These are phyloP conservation scores for Dasyprocta punctata DNA, from an alignment of 2,113 vertebrate genomes.

Conservation along the genomic window DNA sequence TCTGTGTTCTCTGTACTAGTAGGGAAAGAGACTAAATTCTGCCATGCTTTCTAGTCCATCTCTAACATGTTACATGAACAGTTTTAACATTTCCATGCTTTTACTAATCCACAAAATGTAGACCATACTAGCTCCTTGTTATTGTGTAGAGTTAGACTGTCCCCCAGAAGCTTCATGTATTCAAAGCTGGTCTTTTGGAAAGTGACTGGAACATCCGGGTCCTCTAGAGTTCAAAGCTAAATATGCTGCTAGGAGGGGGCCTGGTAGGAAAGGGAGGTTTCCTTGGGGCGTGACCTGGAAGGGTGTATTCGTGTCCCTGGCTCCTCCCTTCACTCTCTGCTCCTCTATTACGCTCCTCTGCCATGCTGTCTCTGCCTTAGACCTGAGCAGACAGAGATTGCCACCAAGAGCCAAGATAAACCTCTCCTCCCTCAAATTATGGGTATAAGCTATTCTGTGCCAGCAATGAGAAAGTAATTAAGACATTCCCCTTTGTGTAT, in stretches of 20 bases:
- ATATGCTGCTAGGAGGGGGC: neutral
- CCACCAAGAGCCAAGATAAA: neutral
- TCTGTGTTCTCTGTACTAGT: neutral
- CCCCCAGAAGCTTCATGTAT: neutral
- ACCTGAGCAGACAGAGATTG: neutral
- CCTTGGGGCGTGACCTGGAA: neutral
- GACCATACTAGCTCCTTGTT: neutral
- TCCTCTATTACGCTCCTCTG: neutral
- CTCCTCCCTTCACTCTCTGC: neutral
- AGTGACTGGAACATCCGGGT: neutral
- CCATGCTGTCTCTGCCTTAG: neutral
- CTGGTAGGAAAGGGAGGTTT: neutral
- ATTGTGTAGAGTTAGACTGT: neutral
- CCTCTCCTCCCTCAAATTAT: neutral
- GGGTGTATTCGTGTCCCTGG: neutral
- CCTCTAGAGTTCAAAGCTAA: neutral
- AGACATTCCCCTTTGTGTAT: neutral
- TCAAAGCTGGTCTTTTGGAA: neutral
- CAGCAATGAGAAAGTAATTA: neutral
- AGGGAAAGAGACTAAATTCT: neutral
- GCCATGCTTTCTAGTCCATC: neutral
- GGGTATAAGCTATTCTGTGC: neutral
- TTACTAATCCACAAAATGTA: neutral
- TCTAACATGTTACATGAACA: neutral
- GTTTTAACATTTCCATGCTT: neutral